These are phyloP conservation scores for Pseudonaja textilis DNA, from an alignment of 2,113 vertebrate species.

Conservation along the genomic window DNA sequence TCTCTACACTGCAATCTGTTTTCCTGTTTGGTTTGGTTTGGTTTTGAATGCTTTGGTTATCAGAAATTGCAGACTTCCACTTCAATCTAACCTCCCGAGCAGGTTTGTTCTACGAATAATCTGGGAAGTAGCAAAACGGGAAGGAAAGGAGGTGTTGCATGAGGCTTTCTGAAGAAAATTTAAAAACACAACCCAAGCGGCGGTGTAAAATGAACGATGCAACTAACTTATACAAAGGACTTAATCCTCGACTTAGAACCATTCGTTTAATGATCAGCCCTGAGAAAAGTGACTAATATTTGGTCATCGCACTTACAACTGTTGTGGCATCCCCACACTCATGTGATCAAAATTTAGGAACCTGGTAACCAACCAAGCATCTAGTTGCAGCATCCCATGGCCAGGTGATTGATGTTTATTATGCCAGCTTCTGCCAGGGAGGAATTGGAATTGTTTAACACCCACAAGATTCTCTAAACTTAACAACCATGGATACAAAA, in stretches of 20 bases:
- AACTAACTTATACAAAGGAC: not conserved
- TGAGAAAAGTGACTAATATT: too few species aligned
- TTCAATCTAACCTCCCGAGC: not conserved
- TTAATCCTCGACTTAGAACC: too few species aligned
- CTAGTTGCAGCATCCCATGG: too few species aligned
- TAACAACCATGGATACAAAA: too few species aligned
- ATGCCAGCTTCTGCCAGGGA: not conserved
- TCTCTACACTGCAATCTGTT: not conserved
- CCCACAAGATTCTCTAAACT: not conserved
- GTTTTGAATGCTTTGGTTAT: not conserved
- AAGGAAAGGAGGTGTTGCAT: not conserved
- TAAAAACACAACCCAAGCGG: not conserved
- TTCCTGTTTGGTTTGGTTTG: not conserved
- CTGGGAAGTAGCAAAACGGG: not conserved
- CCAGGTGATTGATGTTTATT: too few species aligned
- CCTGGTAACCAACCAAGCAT: too few species aligned
- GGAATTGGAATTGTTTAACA: not conserved
- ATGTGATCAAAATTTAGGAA: too few species aligned
- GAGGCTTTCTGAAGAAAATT: not conserved
- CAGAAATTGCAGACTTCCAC: not conserved
- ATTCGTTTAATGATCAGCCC: too few species aligned
- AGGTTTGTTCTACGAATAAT: not conserved
- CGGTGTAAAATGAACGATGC: not conserved
- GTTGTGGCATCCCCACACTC: too few species aligned
- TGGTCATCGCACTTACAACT: too few species aligned